Conservation (phyloP, 2,888 invertebrate genomes). For the Acanthacorydalis orientalis region DNA sequence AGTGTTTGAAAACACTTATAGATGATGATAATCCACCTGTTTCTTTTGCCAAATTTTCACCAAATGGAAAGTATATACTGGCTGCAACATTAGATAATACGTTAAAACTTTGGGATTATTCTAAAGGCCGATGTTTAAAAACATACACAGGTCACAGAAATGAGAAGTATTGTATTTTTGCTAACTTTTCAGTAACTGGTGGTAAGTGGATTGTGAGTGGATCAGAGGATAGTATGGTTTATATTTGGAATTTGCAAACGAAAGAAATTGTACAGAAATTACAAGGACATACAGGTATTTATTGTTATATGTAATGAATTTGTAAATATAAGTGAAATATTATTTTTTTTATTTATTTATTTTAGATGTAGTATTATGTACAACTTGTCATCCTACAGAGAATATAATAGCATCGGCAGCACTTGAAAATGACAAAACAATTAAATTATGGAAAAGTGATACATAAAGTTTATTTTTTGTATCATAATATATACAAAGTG, state of each 20-base stretch:
- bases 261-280: constrained; percentile 98
- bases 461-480: constrained; percentile 36
- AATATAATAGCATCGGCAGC: constrained; percentile 99
- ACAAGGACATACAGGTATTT: constrained; percentile 84
- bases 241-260: constrained; percentile 99
- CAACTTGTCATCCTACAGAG: constrained; percentile 97
- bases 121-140: constrained; percentile 95
- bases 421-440: constrained; percentile 95
- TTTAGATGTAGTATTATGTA: constrained; percentile 80
- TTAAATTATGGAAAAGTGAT: constrained; percentile 97
- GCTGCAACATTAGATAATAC: constrained; percentile 98
- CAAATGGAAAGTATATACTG: constrained; percentile 97
- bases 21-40: constrained; percentile 99
- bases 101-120: constrained; percentile 97
- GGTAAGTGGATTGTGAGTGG: constrained; percentile 99
- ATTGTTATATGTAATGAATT: background rate
- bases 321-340: too few relatives aligned
- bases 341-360: constrained; percentile 14
- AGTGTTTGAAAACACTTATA: constrained; percentile 96
- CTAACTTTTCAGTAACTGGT: constrained; percentile 98
- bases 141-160: constrained; percentile 97
- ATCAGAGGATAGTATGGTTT: constrained; percentile 97
- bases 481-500: background rate
- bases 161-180: constrained; percentile 99
- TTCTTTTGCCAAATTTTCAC: constrained; percentile 98